Percentiles rank a stretch among this genome's conserved stretches.
phyloP scores from a whole-genome alignment of 2,797 vertebrate species.

The Enteromius mattozi region DNA sequence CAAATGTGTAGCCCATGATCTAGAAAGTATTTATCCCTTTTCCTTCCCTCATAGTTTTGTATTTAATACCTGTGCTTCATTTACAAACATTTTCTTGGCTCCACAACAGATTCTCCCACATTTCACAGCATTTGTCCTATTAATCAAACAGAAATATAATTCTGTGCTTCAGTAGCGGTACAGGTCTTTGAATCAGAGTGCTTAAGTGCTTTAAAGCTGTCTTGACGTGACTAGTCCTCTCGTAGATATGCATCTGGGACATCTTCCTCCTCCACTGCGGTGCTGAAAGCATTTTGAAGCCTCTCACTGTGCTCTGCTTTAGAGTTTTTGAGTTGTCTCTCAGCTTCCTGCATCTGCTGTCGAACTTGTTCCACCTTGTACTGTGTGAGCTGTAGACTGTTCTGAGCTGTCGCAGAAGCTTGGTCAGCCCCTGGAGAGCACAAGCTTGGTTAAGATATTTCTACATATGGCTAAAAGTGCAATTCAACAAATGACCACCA shows the following conservation, averaged over 20 bases:
- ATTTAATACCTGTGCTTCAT: background rate
- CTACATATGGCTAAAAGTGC: background rate
- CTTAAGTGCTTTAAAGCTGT: background rate
- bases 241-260: slow-evolving; percentile 82
- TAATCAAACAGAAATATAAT: background rate
- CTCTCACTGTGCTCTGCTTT: slow-evolving; percentile 79
- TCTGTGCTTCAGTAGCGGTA: background rate
- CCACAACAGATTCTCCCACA: background rate
- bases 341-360: slow-evolving; percentile 79
- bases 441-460: background rate
- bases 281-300: slow-evolving; percentile 50
- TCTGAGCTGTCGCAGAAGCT: slow-evolving; percentile 76
- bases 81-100: background rate
- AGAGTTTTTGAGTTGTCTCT: slow-evolving; percentile 77
- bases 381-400: slow-evolving; percentile 80
- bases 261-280: slow-evolving; percentile 64
- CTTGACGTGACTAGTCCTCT: slow-evolving; percentile 75
- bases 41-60: background rate
- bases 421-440: slow-evolving; percentile 82
- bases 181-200: background rate
- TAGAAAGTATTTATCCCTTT: background rate
- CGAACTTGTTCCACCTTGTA: slow-evolving; percentile 79
- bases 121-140: slow-evolving; percentile 5
- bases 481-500: slow-evolving; percentile 3
- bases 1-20: background rate